phyloP scores from a whole-genome alignment of 2,797 vertebrate genomes.

The Paratrypauchen microcephalus region DNA sequence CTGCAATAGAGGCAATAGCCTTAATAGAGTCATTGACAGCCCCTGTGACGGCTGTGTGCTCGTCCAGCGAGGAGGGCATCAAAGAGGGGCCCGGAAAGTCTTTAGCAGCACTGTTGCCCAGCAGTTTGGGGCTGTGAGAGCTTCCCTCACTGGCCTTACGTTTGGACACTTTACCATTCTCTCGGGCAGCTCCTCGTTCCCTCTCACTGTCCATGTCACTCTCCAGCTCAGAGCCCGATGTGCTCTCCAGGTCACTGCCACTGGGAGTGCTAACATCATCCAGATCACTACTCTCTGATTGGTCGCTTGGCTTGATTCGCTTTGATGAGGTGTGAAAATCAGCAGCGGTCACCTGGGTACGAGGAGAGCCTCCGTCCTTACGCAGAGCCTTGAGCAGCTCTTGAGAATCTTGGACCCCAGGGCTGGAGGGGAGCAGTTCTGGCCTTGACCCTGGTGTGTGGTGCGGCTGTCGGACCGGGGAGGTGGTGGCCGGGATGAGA shows the following conservation, averaged over 20 bases:
- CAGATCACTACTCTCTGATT: constrained; percentile 97
- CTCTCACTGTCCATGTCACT: constrained; percentile 98
- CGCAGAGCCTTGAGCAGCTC: constrained; percentile 93
- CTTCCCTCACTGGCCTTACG: constrained; percentile 84
- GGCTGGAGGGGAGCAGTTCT: constrained; percentile 86
- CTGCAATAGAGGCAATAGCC: constrained; percentile 99
- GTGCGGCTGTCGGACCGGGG: constrained; percentile 87
- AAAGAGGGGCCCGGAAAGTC: constrained; percentile 89
- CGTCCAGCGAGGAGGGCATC: constrained; percentile 91
- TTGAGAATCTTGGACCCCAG: constrained; percentile 87
- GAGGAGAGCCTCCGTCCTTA: constrained; percentile 82
- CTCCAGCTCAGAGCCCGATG: constrained; percentile 97
- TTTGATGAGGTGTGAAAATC: constrained; percentile 84
- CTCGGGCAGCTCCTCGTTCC: constrained; percentile 89
- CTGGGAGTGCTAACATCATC: constrained; percentile 96
- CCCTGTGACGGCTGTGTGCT: constrained; percentile 95
- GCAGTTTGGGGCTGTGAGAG: constrained; percentile 79
- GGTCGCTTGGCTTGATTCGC: constrained; percentile 93
- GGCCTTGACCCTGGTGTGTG: constrained; percentile 65
- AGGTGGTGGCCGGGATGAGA: constrained; percentile 88
- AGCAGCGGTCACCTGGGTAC: constrained; percentile 80
- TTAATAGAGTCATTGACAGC: constrained; percentile 99
- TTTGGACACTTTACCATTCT: constrained; percentile 94
- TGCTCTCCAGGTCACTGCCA: constrained; percentile 97
- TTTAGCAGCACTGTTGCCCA: constrained; percentile 85